Evolutionary conservation across 2,113 vertebrate species (phyloP), one percentile per base, ranked within the genome.

Genomic region (Festucalex cinctus): DNA sequence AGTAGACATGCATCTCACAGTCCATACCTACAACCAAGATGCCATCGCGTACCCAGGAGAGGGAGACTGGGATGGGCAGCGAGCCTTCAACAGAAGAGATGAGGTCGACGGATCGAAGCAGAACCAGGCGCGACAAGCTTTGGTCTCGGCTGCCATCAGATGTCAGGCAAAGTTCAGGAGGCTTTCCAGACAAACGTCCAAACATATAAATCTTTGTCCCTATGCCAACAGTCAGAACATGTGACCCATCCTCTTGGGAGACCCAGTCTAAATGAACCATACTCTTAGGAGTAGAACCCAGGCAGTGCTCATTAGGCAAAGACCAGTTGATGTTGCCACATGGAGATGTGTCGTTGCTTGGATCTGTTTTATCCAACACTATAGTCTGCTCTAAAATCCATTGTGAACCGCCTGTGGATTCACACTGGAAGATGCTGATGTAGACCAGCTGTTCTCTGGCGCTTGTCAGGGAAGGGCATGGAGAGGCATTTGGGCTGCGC

Each of bases 1-100:
- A 98, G 84, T 99, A 99, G 20, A 99, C 96, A 20, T 98, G 96
- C 96, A 99, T 98, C 88, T 99, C 97, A 80, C 96, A 98, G 71
- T 98, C 96, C 96, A 98, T 98, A 71, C 96, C 97, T 56, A 98
- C 95, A 3, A 99, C 96, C 62, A 99, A 85, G 82, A 99, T 98
- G 54, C 97, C 97, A 86, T 99, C 96, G 67, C 97, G 92, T 28
- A 98, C 96, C 97, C 97, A 99, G 37, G 97, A 98, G 68, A 99
- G 92, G 46, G 95, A 98, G 39, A 98, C 94, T 14, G 97, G 97
- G 78, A 96, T 91, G 60, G 97, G 94, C 57, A 92, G 86, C 0
- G 94, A 95, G 9, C 96, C 95, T 77, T 98, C 96, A 9, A 99
- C 94, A 59, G 96, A 98, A 17, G 96, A 98, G 66, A 98, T 90